phyloP scores from a whole-genome alignment of 2,888 invertebrate species.

The Lymantria monacha region DNA sequence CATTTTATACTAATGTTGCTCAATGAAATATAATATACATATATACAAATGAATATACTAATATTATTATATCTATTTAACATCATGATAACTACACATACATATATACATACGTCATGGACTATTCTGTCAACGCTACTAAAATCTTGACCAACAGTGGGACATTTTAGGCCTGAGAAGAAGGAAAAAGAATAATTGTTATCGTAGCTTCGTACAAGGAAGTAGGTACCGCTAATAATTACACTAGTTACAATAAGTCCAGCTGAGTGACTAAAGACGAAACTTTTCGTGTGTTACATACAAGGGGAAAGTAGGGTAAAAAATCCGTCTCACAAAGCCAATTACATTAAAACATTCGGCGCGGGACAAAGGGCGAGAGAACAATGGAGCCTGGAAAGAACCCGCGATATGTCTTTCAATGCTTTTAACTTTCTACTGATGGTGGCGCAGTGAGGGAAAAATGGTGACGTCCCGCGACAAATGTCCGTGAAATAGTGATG shows the following conservation, averaged over 20 bases:
- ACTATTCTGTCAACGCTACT: too few relatives aligned
- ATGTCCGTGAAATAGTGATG: slow-evolving; percentile 70
- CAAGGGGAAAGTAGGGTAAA: slow-evolving; percentile 51
- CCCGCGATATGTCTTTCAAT: slow-evolving; percentile 81
- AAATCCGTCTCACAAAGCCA: slow-evolving; percentile 74
- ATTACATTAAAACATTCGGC: slow-evolving; percentile 82
- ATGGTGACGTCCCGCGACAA: slow-evolving; percentile 79
- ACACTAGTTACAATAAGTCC: slow-evolving; percentile 30
- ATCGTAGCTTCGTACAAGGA: not conserved
- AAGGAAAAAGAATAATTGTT: too few relatives aligned
- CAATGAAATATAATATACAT: not conserved
- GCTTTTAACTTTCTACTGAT: slow-evolving; percentile 82
- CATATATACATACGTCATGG: too few relatives aligned
- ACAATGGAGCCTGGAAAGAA: slow-evolving; percentile 74
- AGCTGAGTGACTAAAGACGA: slow-evolving; percentile 35
- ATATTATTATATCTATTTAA: too few relatives aligned
- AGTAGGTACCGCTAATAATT: slow-evolving; percentile 19
- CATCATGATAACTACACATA: too few relatives aligned
- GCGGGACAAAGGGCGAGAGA: slow-evolving; percentile 77
- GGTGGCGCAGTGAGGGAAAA: slow-evolving; percentile 70
- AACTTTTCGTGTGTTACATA: slow-evolving; percentile 41
- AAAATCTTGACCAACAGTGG: too few relatives aligned
- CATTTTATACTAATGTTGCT: not conserved
- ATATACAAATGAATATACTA: too few relatives aligned
- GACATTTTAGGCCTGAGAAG: too few relatives aligned